Percentiles rank a stretch among this genome's conserved stretches.
Evolutionary conservation across 2,113 vertebrate genomes (phyloP).

Genomic region (Anoplopoma fimbria): DNA sequence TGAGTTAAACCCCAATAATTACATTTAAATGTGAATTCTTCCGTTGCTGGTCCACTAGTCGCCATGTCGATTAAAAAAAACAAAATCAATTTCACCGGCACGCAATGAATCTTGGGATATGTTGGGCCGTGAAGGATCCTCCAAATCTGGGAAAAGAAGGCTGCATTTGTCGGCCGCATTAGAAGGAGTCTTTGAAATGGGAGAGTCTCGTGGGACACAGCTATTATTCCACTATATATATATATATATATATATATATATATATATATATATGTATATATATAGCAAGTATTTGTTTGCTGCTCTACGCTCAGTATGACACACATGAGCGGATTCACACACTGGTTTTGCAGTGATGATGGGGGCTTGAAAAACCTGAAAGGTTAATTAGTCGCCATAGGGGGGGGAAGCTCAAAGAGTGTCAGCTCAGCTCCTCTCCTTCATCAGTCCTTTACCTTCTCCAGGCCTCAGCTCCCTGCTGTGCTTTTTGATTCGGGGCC

Average conservation of each 20-base stretch:
- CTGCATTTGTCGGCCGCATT: too few species aligned
- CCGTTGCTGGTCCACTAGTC: too few species aligned
- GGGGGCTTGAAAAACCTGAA: conserved; percentile 58
- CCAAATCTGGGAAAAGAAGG: too few species aligned
- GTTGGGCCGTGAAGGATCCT: too few species aligned
- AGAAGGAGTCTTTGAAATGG: too few species aligned
- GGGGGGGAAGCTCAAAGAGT: conserved; percentile 62
- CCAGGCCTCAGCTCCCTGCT: conserved; percentile 40
- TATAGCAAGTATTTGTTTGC: not conserved
- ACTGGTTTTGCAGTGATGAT: conserved; percentile 26
- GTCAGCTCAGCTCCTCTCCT: conserved; percentile 37
- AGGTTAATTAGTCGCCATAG: conserved; percentile 78
- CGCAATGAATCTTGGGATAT: too few species aligned
- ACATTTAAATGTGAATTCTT: too few species aligned
- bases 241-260: too few species aligned
- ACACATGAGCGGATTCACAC: conserved; percentile 33
- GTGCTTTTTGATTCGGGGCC: conserved; percentile 47
- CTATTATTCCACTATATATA: not conserved
- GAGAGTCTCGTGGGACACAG: too few species aligned
- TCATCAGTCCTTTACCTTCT: conserved; percentile 48
- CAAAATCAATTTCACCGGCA: too few species aligned
- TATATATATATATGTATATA: not conserved
- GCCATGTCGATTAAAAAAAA: too few species aligned
- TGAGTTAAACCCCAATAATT: too few species aligned
- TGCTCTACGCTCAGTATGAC: not conserved